A percentile compares a stretch with the other conserved stretches of the same genome.
These are phyloP conservation scores for Atrina japonica DNA, from an alignment of 2,888 invertebrate species.

Conservation along the genomic window DNA sequence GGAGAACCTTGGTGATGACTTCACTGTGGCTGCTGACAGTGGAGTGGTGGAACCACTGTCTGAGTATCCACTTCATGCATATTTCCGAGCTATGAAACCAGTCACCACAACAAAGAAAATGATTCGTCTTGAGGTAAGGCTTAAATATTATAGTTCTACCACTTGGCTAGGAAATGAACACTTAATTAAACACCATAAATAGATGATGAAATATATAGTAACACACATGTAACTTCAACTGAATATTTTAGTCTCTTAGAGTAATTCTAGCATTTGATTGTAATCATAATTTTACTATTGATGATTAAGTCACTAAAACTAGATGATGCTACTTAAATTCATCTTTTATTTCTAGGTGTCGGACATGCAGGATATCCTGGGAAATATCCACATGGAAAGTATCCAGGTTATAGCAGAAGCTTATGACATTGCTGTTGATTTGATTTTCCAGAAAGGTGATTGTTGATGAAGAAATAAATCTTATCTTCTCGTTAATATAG, in stretches of 20 bases:
- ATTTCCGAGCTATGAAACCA: slow-evolving; percentile 80
- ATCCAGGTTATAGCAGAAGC: slow-evolving; percentile 80
- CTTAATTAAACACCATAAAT: too few species aligned
- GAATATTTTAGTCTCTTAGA: too few species aligned
- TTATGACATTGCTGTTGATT: slow-evolving; percentile 81
- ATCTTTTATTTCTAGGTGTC: slow-evolving; percentile 67
- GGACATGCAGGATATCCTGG: slow-evolving; percentile 79
- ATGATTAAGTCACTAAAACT: too few species aligned
- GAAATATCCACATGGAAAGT: slow-evolving; percentile 77
- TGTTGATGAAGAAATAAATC: too few species aligned
- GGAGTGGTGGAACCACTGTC: slow-evolving; percentile 80
- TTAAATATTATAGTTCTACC: too few species aligned
- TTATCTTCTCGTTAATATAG: too few species aligned
- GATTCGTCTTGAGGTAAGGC: slow-evolving; percentile 78
- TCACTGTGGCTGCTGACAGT: slow-evolving; percentile 78
- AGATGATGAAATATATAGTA: too few species aligned
- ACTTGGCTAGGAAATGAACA: too few species aligned
- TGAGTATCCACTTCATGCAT: slow-evolving; percentile 79
- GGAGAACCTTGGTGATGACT: slow-evolving; percentile 81
- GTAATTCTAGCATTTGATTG: too few species aligned
- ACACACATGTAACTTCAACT: too few species aligned
- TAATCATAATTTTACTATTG: too few species aligned
- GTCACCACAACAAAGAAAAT: slow-evolving; percentile 77
- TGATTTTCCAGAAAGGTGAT: slow-evolving; percentile 81
- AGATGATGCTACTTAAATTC: too few species aligned